Evolutionary conservation across 2,888 invertebrate genomes (phyloP).

Genomic region (Chymomyza amoena): DNA sequence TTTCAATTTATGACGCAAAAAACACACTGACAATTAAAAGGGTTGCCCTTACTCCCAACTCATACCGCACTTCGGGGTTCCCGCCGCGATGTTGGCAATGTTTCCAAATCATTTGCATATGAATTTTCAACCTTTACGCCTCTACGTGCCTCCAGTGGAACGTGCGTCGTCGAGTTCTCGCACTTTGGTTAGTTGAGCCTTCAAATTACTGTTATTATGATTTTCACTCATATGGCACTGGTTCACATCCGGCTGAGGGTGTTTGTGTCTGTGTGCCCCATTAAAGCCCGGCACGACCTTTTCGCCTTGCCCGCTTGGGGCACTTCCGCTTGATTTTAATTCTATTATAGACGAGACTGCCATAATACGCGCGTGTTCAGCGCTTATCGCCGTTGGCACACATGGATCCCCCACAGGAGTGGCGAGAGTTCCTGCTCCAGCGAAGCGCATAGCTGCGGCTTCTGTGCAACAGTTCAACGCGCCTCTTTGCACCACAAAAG

Average conservation of each 20-base stretch:
- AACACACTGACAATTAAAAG: slow-evolving; percentile 40
- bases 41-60: slow-evolving; percentile 22
- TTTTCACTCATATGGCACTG: slow-evolving; percentile 66
- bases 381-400: slow-evolving; percentile 61
- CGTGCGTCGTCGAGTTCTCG: slow-evolving; percentile 2
- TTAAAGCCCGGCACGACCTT: slow-evolving; percentile 59
- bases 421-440: background rate
- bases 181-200: slow-evolving; percentile 57
- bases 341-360: slow-evolving; percentile 57
- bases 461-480: slow-evolving; percentile 36
- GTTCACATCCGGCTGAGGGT: slow-evolving; percentile 7
- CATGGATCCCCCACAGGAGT: slow-evolving; percentile 37
- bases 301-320: slow-evolving; percentile 51
- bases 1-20: slow-evolving; percentile 59
- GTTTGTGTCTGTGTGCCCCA: background rate
- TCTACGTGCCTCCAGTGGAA: slow-evolving; percentile 8
- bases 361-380: slow-evolving; percentile 19
- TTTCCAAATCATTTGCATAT: slow-evolving; percentile 68
- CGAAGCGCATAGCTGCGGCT: background rate
- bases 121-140: slow-evolving; percentile 58
- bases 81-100: slow-evolving; percentile 26
- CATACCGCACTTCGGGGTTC: background rate
- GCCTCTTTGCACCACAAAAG: slow-evolving; percentile 44
- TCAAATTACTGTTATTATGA: slow-evolving; percentile 71
- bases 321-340: slow-evolving; percentile 65